A percentile compares a stretch with the other conserved stretches of the same genome.
These are phyloP conservation scores for Diorhabda sublineata DNA, from an alignment of 1,140 invertebrate species.

Conservation along the genomic window DNA sequence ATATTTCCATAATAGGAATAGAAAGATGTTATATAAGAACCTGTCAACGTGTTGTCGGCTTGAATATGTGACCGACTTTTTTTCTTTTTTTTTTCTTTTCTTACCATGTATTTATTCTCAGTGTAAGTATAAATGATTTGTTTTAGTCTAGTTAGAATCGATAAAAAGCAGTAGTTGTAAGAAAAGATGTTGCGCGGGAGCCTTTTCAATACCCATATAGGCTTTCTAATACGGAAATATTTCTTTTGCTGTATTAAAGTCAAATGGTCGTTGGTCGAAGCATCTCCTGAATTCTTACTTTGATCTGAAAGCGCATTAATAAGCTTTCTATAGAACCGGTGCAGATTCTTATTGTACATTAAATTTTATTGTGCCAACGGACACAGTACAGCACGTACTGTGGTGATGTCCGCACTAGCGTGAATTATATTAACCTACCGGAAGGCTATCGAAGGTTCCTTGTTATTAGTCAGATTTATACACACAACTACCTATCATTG, in stretches of 20 bases:
- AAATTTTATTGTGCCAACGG: constrained; percentile 18
- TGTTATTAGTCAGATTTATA: too few species aligned
- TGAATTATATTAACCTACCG: constrained; percentile 3
- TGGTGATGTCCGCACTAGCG: constrained; percentile 3
- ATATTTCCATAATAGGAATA: too few species aligned
- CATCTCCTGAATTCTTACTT: constrained; percentile 21
- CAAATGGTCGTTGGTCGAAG: constrained; percentile 5
- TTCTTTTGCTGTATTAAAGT: constrained; percentile 12
- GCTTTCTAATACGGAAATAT: constrained; percentile 20
- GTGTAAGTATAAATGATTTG: constrained; percentile 14
- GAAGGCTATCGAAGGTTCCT: neutral
- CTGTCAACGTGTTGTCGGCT: too few species aligned
- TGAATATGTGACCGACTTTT: too few species aligned
- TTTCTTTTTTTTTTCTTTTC: neutral
- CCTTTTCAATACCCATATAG: constrained; percentile 8
- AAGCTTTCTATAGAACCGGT: constrained; percentile 18
- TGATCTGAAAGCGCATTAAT: constrained; percentile 20
- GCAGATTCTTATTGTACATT: constrained; percentile 19
- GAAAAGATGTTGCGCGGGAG: constrained; percentile 9
- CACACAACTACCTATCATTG: too few species aligned
- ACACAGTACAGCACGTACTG: constrained; percentile 17
- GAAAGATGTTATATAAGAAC: too few species aligned
- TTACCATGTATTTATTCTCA: constrained; percentile 1
- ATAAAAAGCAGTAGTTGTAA: constrained; percentile 6
- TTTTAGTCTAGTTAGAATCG: constrained; percentile 10